Evolutionary conservation across 2,888 invertebrate genomes (phyloP).

Genomic region (Sympetrum striolatum): DNA sequence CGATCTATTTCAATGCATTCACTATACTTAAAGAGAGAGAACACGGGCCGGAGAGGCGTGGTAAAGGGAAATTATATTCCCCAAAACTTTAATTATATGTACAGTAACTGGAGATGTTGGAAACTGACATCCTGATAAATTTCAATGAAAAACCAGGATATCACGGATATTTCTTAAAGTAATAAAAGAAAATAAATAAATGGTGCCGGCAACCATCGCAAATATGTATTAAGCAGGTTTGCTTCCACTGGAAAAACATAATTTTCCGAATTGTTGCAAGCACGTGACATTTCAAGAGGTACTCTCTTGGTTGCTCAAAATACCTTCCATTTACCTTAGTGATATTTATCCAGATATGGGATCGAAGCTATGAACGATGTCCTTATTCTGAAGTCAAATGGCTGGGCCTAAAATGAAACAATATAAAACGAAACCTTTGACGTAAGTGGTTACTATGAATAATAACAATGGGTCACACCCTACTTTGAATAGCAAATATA

Average conservation of each 20-base stretch:
- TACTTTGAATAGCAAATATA: not conserved
- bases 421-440: not conserved
- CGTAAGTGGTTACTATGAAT: not conserved
- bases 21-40: not conserved
- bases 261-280: too few relatives aligned
- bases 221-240: too few relatives aligned
- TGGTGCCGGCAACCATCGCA: too few relatives aligned
- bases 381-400: conserved; percentile 19
- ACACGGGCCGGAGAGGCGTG: not conserved
- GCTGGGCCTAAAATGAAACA: conserved; percentile 15
- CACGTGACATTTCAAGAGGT: not conserved
- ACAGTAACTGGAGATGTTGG: not conserved
- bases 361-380: not conserved
- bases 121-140: not conserved
- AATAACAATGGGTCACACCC: conserved; percentile 35
- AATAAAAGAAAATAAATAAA: too few relatives aligned
- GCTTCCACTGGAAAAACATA: too few relatives aligned
- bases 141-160: too few relatives aligned
- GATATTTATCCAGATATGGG: not conserved
- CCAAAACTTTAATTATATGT: not conserved
- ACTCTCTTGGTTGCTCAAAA: not conserved
- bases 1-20: conserved; percentile 41
- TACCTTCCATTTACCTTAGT: not conserved
- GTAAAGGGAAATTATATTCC: not conserved
- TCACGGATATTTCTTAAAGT: too few relatives aligned